Conservation (phyloP, 2,888 invertebrate genomes). For the Hyalella azteca region DNA sequence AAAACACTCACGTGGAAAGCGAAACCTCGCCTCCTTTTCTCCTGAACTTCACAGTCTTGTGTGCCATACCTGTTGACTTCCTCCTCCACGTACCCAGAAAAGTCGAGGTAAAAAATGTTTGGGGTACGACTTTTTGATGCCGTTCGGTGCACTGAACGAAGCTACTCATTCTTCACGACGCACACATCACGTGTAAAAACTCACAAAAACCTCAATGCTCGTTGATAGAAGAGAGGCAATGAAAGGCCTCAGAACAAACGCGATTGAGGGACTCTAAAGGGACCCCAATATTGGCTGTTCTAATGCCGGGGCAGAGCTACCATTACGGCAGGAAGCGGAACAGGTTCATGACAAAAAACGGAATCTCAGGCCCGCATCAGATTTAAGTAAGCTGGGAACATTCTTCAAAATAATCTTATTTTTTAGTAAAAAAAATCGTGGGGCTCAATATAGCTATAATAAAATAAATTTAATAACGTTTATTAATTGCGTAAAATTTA, state of each 20-base stretch:
- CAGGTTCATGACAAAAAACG: conserved; percentile 4
- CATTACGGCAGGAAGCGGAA: conserved; percentile 19
- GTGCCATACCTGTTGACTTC: neutral
- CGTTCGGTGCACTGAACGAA: neutral
- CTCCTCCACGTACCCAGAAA: no score
- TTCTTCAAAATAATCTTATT: no score
- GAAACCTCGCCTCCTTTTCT: no score
- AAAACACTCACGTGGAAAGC: no score
- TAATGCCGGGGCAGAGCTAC: neutral
- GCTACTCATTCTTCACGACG: neutral
- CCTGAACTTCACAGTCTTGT: no score
- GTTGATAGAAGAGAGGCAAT: neutral
- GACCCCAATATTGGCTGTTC: neutral
- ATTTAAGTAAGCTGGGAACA: no score
- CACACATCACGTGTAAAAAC: conserved; percentile 4
- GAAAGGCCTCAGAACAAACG: conserved; percentile 1
- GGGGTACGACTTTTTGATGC: neutral
- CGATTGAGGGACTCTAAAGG: neutral
- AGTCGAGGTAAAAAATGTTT: conserved; percentile 35
- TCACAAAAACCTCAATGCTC: conserved; percentile 4
- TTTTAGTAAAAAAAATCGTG: no score
- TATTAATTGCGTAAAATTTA: no score
- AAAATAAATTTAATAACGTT: no score
- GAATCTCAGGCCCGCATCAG: neutral
- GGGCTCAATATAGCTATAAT: no score